Evolutionary conservation across 2,113 vertebrate species (phyloP).

Genomic region (Orthonyx spaldingii): DNA sequence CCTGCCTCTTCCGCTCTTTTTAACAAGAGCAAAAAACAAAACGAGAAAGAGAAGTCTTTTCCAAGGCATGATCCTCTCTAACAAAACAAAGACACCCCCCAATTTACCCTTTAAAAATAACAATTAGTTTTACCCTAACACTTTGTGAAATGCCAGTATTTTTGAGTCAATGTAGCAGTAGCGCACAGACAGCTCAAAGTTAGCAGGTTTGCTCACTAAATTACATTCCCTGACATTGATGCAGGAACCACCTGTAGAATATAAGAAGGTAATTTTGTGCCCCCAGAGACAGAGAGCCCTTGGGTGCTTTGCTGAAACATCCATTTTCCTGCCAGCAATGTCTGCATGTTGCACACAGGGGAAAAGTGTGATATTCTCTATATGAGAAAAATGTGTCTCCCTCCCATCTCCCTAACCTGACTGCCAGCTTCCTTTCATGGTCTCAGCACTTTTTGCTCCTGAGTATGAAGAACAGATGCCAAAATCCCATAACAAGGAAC

Average conservation of each 20-base stretch:
- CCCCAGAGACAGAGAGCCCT: background rate
- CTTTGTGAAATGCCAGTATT: background rate
- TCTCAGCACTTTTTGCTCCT: conserved; percentile 8
- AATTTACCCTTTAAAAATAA: background rate
- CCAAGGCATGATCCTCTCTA: background rate
- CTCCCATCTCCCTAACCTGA: background rate
- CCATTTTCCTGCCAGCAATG: background rate
- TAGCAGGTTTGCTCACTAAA: background rate
- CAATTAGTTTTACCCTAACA: background rate
- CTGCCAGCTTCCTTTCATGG: conserved; percentile 14
- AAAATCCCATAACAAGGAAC: conserved; percentile 13
- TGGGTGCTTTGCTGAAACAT: background rate
- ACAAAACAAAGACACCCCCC: background rate
- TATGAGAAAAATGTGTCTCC: background rate
- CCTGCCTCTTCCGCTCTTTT: background rate
- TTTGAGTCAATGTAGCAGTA: background rate
- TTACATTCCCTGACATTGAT: background rate
- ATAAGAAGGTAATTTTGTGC: background rate
- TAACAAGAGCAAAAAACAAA: background rate
- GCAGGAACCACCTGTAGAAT: background rate
- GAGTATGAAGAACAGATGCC: conserved; percentile 23
- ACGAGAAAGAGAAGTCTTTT: background rate
- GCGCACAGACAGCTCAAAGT: background rate
- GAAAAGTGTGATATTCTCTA: background rate
- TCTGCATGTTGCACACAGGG: background rate